A percentile compares a stretch with the other conserved stretches of the same genome.
phyloP scores from a whole-genome alignment of 2,113 vertebrate species.

The Ceuthmochares aereus region DNA sequence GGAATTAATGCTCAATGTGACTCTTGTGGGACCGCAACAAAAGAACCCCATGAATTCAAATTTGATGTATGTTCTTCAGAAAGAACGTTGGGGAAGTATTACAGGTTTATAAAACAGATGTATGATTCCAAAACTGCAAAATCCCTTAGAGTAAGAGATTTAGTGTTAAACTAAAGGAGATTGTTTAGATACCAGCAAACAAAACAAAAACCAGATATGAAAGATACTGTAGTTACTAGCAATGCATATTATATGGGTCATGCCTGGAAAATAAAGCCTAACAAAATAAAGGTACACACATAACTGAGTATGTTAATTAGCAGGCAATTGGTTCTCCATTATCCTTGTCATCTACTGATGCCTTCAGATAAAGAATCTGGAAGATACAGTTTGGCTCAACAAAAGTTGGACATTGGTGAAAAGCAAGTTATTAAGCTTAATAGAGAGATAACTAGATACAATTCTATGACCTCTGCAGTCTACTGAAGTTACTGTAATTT shows the following conservation, averaged over 20 bases:
- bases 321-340: not conserved
- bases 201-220: not conserved
- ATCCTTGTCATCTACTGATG: not conserved
- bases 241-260: not conserved
- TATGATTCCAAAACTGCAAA: not conserved
- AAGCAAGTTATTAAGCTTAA: not conserved
- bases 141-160: not conserved
- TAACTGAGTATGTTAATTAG: not conserved
- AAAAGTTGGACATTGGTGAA: not conserved
- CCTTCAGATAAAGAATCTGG: not conserved
- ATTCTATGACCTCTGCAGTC: not conserved
- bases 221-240: not conserved
- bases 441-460: not conserved
- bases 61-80: not conserved
- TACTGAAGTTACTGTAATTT: not conserved
- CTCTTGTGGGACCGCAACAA: not conserved
- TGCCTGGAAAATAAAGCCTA: not conserved
- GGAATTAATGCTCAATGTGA: accelerated
- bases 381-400: not conserved
- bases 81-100: not conserved
- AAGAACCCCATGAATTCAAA: not conserved
- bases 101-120: not conserved
- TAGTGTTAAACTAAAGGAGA: not conserved
- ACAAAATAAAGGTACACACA: not conserved
- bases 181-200: not conserved